These are phyloP conservation scores for Noctua comes DNA, from an alignment of 2,888 invertebrate genomes.

Conservation along the genomic window DNA sequence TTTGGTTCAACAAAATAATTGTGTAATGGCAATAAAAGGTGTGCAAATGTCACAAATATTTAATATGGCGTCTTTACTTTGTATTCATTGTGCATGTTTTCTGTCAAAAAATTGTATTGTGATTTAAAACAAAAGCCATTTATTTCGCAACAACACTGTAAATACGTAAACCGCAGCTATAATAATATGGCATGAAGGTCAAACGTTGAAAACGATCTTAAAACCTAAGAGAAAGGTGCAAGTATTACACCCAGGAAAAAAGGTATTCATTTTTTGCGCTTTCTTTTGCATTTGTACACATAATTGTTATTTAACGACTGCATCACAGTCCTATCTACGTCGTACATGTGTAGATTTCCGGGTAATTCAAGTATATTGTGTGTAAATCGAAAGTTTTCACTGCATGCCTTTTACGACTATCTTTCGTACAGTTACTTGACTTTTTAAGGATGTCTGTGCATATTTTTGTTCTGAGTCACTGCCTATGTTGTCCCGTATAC, in stretches of 20 bases:
- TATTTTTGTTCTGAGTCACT: slow-evolving; percentile 79
- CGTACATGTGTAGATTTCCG: slow-evolving; percentile 46
- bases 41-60: slow-evolving; percentile 62
- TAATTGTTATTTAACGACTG: slow-evolving; percentile 60
- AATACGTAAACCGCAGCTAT: slow-evolving; percentile 42
- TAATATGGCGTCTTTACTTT: slow-evolving; percentile 75
- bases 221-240: slow-evolving; percentile 63
- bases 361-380: slow-evolving; percentile 40
- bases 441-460: slow-evolving; percentile 68
- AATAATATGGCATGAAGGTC: slow-evolving; percentile 66
- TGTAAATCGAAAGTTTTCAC: slow-evolving; percentile 47
- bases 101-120: slow-evolving; percentile 66
- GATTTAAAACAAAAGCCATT: slow-evolving; percentile 56
- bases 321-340: slow-evolving; percentile 34
- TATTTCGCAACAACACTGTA: slow-evolving; percentile 59
- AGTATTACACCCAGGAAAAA: slow-evolving; percentile 36
- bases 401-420: slow-evolving; percentile 8
- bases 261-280: slow-evolving; percentile 59
- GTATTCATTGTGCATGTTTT: slow-evolving; percentile 69
- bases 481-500: slow-evolving; percentile 67
- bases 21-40: slow-evolving; percentile 39
- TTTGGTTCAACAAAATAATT: background rate
- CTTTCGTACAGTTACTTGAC: slow-evolving; percentile 26
- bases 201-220: slow-evolving; percentile 48
- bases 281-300: slow-evolving; percentile 53